These are phyloP conservation scores for Herpailurus yagouaroundi DNA, from an alignment of 2,113 vertebrate species.

Conservation along the genomic window DNA sequence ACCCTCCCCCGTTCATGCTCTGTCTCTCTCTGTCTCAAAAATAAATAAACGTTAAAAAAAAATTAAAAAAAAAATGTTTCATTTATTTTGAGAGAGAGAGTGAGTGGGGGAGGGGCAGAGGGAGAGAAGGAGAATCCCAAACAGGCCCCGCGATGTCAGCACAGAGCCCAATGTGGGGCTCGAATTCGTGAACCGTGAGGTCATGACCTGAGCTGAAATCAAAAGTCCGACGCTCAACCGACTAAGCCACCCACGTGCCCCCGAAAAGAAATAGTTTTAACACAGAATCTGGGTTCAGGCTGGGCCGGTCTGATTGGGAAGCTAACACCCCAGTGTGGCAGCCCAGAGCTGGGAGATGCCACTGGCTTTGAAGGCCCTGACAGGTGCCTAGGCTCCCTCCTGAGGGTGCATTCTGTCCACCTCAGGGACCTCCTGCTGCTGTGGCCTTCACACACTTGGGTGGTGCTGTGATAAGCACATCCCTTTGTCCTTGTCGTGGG, in stretches of 20 bases:
- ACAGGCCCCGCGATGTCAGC: not conserved
- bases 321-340: not conserved
- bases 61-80: no score
- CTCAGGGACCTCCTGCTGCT: no score
- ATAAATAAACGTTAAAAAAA: no score
- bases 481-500: not conserved
- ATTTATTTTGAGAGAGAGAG: not conserved
- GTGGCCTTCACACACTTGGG: not conserved
- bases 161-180: not conserved
- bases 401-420: not conserved
- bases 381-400: not conserved
- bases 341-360: accelerated
- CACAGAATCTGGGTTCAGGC: not conserved
- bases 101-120: no score
- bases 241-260: not conserved
- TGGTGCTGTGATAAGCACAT: not conserved
- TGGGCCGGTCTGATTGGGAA: not conserved
- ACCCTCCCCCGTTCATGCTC: no score
- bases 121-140: not conserved
- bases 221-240: not conserved
- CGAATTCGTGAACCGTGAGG: not conserved
- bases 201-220: not conserved
- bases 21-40: no score
- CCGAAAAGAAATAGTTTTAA: not conserved
- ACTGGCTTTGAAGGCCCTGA: accelerated